A percentile compares a stretch with the other conserved stretches of the same genome.
phyloP scores from a whole-genome alignment of 2,888 invertebrate genomes.

The Eupithecia dodoneata region DNA sequence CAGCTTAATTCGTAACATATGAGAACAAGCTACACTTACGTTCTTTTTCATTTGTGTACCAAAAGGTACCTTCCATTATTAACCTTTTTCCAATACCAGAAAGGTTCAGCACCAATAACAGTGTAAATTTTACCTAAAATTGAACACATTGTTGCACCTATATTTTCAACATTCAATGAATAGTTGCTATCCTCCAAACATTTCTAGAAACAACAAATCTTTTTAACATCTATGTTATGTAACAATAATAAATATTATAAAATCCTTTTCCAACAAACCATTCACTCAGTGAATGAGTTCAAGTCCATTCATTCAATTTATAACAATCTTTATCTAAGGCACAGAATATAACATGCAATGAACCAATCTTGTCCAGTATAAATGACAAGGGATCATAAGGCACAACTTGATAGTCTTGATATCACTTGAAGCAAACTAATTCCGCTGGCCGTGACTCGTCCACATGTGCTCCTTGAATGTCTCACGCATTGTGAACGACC shows the following conservation, averaged over 20 bases:
- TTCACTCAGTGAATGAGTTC: conserved; percentile 44
- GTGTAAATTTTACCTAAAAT: conserved; percentile 43
- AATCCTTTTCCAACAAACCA: conserved; percentile 32
- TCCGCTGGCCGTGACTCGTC: conserved; percentile 86
- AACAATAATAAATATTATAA: conserved; percentile 37
- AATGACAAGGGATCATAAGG: conserved; percentile 63
- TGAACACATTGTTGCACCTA: conserved; percentile 44
- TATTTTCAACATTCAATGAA: conserved; percentile 24
- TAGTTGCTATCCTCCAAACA: conserved; percentile 26
- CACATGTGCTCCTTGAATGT: conserved; percentile 89
- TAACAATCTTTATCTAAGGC: conserved; percentile 39
- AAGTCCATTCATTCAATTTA: conserved; percentile 36
- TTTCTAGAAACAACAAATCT: conserved; percentile 16
- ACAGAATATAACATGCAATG: conserved; percentile 37
- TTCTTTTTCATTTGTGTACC: background rate
- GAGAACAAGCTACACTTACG: background rate
- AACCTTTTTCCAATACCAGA: conserved; percentile 7
- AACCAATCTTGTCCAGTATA: conserved; percentile 38
- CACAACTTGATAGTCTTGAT: conserved; percentile 57
- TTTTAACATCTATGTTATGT: conserved; percentile 22
- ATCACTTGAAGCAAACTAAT: conserved; percentile 64
- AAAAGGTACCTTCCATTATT: background rate
- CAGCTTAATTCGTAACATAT: conserved; percentile 7
- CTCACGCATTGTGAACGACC: conserved; percentile 87
- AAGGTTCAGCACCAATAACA: conserved; percentile 43